A percentile compares a stretch with the other conserved stretches of the same genome.
phyloP scores from a whole-genome alignment of 2,888 invertebrate species.

The Vesta saturnalis region DNA sequence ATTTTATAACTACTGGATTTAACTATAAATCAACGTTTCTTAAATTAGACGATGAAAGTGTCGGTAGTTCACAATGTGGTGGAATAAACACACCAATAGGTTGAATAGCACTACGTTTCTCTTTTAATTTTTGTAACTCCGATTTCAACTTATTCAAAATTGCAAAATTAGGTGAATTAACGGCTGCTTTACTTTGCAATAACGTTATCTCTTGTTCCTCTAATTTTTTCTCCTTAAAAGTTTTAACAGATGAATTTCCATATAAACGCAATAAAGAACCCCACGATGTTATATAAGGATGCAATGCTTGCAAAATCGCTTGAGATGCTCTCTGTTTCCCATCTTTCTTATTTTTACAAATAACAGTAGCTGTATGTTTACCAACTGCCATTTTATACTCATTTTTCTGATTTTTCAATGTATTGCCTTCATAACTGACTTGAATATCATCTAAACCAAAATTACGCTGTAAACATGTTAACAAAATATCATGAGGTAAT shows the following conservation, averaged over 20 bases:
- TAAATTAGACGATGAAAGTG: constrained; percentile 79
- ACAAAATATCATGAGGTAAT: constrained; percentile 90
- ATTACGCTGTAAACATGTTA: constrained; percentile 92
- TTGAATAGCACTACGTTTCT: constrained; percentile 65
- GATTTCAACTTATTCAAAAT: constrained; percentile 84
- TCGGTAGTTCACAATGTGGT: constrained; percentile 71
- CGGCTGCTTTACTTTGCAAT: constrained; percentile 86
- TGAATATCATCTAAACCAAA: constrained; percentile 91
- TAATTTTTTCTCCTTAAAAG: constrained; percentile 90
- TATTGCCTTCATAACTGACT: constrained; percentile 83
- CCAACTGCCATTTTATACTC: constrained; percentile 96
- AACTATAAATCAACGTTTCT: constrained; percentile 77
- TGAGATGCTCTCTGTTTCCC: constrained; percentile 98
- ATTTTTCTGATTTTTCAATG: constrained; percentile 89
- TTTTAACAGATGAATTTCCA: constrained; percentile 90
- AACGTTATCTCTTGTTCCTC: constrained; percentile 93
- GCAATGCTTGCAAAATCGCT: constrained; percentile 85
- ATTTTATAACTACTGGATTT: too few species aligned
- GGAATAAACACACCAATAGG: constrained; percentile 71
- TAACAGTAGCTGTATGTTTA: constrained; percentile 87
- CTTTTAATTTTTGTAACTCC: constrained; percentile 83
- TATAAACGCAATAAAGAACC: constrained; percentile 93
- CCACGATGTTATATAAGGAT: constrained; percentile 95
- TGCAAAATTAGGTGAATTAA: constrained; percentile 91
- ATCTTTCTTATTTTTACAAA: constrained; percentile 95